Conservation (phyloP, 2,888 invertebrate species). For the Aleiodes alternator region DNA sequence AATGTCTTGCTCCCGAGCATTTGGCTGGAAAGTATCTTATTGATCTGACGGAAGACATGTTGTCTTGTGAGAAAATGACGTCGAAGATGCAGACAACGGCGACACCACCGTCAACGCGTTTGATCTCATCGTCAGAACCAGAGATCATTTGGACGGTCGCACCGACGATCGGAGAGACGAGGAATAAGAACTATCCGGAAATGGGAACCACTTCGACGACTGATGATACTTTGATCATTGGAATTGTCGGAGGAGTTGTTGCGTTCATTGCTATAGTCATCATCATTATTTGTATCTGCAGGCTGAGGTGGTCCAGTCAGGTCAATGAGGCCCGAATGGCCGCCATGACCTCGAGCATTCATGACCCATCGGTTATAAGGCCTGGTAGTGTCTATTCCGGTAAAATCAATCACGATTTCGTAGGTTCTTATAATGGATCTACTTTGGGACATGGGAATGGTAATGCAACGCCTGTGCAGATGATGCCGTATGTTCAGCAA, state of each 20-base stretch:
- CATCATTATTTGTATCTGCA: constrained; percentile 91
- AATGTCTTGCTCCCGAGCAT: constrained; percentile 84
- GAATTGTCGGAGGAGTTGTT: constrained; percentile 95
- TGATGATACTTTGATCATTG: constrained; percentile 94
- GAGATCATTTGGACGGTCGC: constrained; percentile 94
- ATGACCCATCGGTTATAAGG: constrained; percentile 71
- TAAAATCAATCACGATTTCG: constrained; percentile 69
- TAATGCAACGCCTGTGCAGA: constrained; percentile 67
- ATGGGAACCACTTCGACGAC: constrained; percentile 81
- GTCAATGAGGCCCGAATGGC: constrained; percentile 69
- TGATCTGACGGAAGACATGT: constrained; percentile 87
- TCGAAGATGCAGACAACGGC: constrained; percentile 76
- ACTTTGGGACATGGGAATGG: constrained; percentile 66
- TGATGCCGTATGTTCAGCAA: constrained; percentile 71
- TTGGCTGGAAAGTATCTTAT: constrained; percentile 82
- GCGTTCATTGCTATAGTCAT: constrained; percentile 93
- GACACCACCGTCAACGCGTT: constrained; percentile 77
- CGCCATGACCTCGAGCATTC: constrained; percentile 68
- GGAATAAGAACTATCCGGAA: constrained; percentile 78
- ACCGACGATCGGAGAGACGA: constrained; percentile 81
- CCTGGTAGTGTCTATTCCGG: constrained; percentile 70
- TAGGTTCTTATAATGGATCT: constrained; percentile 68
- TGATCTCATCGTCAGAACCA: constrained; percentile 82
- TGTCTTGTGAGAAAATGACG: constrained; percentile 85
- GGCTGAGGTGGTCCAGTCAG: constrained; percentile 81